Conservation (phyloP, 1,140 invertebrate species). For the Drosophila virilis region DNA sequence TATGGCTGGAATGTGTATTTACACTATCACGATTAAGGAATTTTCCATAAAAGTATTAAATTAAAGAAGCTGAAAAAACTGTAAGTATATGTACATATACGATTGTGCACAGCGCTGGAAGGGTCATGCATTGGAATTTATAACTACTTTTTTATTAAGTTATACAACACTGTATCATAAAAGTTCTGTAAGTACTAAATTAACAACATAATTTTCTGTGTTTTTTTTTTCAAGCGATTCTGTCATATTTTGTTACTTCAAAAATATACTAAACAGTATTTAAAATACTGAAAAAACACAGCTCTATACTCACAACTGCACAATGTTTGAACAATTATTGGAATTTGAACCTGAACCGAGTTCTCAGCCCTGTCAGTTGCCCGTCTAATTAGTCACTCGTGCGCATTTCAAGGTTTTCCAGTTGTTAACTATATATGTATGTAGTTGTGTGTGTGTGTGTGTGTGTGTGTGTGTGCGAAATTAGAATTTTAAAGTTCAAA, state of each 20-base stretch:
- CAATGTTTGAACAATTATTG: slow-evolving; percentile 10
- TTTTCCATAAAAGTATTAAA: slow-evolving; percentile 20
- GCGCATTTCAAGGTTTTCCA: slow-evolving; percentile 66
- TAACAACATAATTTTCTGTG: too few relatives aligned
- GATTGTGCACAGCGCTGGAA: background rate
- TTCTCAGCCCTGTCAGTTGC: slow-evolving; percentile 13
- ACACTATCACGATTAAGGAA: slow-evolving; percentile 25
- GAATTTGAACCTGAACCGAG: slow-evolving; percentile 37
- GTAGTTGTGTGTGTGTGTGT: background rate
- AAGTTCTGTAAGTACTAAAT: too few relatives aligned
- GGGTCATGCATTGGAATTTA: background rate
- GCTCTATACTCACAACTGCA: background rate
- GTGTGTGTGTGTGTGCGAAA: slow-evolving; percentile 5
- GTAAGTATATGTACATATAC: slow-evolving; percentile 3
- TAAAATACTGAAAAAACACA: background rate
- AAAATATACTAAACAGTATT: background rate
- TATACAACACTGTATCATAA: too few relatives aligned
- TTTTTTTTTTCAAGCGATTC: too few relatives aligned
- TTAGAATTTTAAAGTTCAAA: slow-evolving; percentile 58
- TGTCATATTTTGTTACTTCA: too few relatives aligned
- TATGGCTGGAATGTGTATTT: background rate
- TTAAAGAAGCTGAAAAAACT: background rate
- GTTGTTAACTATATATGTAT: slow-evolving; percentile 33
- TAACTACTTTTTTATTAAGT: too few relatives aligned
- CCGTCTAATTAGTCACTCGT: slow-evolving; percentile 74